Conservation (phyloP, 2,113 vertebrate genomes). For the Amazona guildingii region DNA sequence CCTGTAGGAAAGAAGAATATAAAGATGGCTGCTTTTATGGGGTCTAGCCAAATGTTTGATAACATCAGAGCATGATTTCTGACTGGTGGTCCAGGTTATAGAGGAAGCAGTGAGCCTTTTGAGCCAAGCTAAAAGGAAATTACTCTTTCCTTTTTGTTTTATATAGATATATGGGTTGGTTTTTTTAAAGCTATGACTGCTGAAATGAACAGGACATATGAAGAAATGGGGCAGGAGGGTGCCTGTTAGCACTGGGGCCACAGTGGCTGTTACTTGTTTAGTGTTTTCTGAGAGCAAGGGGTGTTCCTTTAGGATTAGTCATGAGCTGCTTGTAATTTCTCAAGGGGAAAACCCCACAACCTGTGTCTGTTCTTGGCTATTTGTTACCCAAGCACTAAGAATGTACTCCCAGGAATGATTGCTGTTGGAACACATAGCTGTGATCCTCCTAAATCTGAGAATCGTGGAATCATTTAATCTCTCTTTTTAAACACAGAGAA, state of each 20-base stretch:
- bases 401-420: background rate
- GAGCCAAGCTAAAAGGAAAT: slow-evolving; percentile 33
- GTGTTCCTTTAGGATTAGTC: background rate
- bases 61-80: background rate
- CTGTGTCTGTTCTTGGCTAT: background rate
- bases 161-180: background rate
- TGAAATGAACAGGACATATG: background rate
- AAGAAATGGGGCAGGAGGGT: background rate
- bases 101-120: background rate
- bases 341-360: background rate
- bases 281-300: background rate
- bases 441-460: background rate
- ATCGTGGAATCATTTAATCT: background rate
- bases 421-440: background rate
- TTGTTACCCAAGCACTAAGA: background rate
- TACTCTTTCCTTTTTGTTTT: background rate
- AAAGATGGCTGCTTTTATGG: background rate
- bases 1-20: background rate
- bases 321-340: background rate
- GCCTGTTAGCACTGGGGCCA: background rate
- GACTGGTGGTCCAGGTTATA: background rate
- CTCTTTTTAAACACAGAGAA: background rate
- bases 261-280: background rate
- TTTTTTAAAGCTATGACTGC: background rate
- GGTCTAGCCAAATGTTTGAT: background rate